phyloP scores from a whole-genome alignment of 2,113 vertebrate species.

The Semicossyphus pulcher region DNA sequence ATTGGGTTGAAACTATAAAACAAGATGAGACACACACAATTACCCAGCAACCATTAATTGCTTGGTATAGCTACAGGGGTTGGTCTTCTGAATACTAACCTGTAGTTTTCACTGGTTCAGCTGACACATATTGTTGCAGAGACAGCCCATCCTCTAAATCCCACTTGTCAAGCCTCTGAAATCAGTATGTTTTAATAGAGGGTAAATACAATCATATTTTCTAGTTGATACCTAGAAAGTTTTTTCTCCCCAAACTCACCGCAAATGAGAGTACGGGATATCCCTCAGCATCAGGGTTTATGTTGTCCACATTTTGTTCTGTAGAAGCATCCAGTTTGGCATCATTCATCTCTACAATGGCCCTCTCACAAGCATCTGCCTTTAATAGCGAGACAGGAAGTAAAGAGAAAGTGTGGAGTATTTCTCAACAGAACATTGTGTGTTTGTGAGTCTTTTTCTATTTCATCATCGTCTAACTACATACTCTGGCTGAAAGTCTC shows the following conservation, averaged over 20 bases:
- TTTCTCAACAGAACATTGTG: background rate
- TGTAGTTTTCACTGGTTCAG: background rate
- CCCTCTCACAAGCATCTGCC: background rate
- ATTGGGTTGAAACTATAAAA: background rate
- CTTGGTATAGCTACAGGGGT: background rate
- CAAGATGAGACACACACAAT: background rate
- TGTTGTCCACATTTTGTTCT: background rate
- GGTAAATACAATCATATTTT: no score
- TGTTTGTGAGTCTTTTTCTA: background rate
- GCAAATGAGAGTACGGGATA: slow-evolving; percentile 45
- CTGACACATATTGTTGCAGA: background rate
- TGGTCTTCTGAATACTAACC: slow-evolving; percentile 13
- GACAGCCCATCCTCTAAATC: slow-evolving; percentile 60
- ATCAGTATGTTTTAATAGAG: background rate
- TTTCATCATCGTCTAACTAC: slow-evolving; percentile 4
- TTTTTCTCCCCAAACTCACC: slow-evolving; percentile 38
- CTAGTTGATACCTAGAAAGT: no score
- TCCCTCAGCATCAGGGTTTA: background rate
- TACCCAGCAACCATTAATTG: no score
- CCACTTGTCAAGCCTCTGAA: slow-evolving; percentile 79
- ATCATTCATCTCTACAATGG: background rate
- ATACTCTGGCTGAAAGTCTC: background rate
- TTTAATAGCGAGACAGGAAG: slow-evolving; percentile 3
- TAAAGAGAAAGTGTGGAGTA: background rate
- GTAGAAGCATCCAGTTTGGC: background rate